Conservation (phyloP, 2,113 vertebrate genomes). For the Paramormyrops kingsleyae region DNA sequence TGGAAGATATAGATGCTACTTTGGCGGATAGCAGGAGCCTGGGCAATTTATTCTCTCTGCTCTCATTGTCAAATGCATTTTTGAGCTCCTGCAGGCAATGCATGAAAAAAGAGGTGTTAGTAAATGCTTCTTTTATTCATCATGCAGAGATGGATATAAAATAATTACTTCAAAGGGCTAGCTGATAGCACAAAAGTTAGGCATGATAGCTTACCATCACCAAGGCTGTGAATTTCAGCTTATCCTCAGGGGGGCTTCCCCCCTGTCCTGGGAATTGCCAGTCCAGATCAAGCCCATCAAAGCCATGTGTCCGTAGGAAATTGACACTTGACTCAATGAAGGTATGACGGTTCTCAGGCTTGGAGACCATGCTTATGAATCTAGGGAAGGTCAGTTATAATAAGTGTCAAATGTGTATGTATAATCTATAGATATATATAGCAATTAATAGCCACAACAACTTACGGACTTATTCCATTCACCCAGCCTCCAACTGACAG, state of each 20-base stretch:
- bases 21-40: conserved; percentile 53
- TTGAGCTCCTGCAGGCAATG: conserved; percentile 48
- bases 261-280: conserved; percentile 77
- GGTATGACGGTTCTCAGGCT: conserved; percentile 46
- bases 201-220: conserved; percentile 47
- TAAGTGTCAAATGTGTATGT: not conserved
- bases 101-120: not conserved
- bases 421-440: not conserved
- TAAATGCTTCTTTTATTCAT: not conserved
- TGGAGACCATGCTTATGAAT: conserved; percentile 66
- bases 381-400: conserved; percentile 32
- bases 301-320: conserved; percentile 65
- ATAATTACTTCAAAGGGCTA: not conserved
- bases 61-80: conserved; percentile 51
- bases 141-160: not conserved
- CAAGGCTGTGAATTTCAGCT: conserved; percentile 64
- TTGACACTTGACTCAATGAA: conserved; percentile 69
- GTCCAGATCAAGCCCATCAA: conserved; percentile 75
- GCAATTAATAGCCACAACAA: conserved; percentile 22
- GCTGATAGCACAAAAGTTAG: not conserved
- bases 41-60: conserved; percentile 39
- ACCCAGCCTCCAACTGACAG: conserved; percentile 70
- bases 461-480: conserved; percentile 64
- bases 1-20: conserved; percentile 33
- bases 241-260: conserved; percentile 65